Percentiles rank a stretch among this genome's conserved stretches.
phyloP scores from a whole-genome alignment of 2,888 invertebrate species.

The Drosophila silvestris region DNA sequence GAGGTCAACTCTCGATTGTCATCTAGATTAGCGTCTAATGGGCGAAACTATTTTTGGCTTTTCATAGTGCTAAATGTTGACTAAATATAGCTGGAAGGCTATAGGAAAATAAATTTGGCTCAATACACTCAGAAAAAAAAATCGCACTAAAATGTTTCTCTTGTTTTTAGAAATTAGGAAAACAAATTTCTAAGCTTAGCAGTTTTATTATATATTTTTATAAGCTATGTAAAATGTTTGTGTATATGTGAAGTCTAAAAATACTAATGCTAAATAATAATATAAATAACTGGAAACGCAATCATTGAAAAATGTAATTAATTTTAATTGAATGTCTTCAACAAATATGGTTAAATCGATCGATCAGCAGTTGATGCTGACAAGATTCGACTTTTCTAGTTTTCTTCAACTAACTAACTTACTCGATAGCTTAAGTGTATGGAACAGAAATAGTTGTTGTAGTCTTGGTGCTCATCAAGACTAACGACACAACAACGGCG shows the following conservation, averaged over 20 bases:
- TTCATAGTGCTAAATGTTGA: neutral
- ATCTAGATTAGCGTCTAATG: constrained; percentile 65
- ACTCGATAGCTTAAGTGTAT: neutral
- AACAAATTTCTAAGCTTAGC: no score
- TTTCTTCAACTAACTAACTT: neutral
- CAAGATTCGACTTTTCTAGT: neutral
- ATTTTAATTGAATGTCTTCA: neutral
- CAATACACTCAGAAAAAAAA: neutral
- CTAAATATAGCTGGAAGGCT: neutral
- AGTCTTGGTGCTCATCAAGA: constrained; percentile 27
- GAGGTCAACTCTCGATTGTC: constrained; percentile 47
- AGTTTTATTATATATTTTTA: neutral
- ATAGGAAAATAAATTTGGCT: no score
- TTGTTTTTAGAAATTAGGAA: no score
- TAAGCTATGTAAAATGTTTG: neutral
- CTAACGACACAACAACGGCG: constrained; percentile 44
- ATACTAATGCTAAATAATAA: no score
- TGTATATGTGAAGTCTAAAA: neutral
- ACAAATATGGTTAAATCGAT: neutral
- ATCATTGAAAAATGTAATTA: neutral
- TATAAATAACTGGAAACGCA: neutral
- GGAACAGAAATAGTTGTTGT: constrained; percentile 5
- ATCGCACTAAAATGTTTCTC: no score
- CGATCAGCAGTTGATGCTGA: no score
- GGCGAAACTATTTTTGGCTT: neutral